Evolutionary conservation across 1,140 invertebrate genomes (phyloP).

Genomic region (Hesperophylax magnus): DNA sequence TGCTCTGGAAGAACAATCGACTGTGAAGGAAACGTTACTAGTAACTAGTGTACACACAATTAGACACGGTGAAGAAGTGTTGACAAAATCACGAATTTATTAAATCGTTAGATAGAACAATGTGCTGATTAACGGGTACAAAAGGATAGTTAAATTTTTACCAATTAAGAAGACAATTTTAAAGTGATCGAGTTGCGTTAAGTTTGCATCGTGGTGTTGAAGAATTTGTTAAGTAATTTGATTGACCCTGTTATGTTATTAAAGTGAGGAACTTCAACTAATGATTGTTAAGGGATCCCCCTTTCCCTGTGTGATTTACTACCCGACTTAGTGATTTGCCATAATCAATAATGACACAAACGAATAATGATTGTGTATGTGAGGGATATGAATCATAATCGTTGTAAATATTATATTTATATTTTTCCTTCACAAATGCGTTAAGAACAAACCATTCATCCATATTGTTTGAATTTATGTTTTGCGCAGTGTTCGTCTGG

Average conservation of each 20-base stretch:
- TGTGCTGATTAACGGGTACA: slow-evolving; percentile 7
- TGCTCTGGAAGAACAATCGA: no score
- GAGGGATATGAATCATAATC: slow-evolving; percentile 34
- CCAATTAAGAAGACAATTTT: slow-evolving; percentile 34
- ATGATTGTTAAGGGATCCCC: slow-evolving; percentile 2
- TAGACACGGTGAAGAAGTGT: background rate
- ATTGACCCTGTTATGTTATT: slow-evolving; percentile 13
- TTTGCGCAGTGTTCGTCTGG: no score
- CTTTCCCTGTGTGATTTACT: background rate
- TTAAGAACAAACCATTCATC: background rate
- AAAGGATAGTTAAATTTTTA: slow-evolving; percentile 32
- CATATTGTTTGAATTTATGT: no score
- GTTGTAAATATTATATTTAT: slow-evolving; percentile 50
- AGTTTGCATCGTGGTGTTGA: slow-evolving; percentile 28
- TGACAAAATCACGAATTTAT: slow-evolving; percentile 31
- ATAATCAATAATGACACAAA: slow-evolving; percentile 46
- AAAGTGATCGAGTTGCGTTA: slow-evolving; percentile 32
- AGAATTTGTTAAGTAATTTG: slow-evolving; percentile 20
- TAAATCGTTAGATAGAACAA: slow-evolving; percentile 28
- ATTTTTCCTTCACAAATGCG: background rate
- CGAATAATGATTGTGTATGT: slow-evolving; percentile 34
- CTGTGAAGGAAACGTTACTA: background rate
- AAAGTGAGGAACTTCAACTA: background rate
- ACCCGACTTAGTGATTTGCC: slow-evolving; percentile 46
- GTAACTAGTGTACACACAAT: background rate